Evolutionary conservation across 2,888 invertebrate species (phyloP).

Genomic region (Pseudeuparius sepicola): DNA sequence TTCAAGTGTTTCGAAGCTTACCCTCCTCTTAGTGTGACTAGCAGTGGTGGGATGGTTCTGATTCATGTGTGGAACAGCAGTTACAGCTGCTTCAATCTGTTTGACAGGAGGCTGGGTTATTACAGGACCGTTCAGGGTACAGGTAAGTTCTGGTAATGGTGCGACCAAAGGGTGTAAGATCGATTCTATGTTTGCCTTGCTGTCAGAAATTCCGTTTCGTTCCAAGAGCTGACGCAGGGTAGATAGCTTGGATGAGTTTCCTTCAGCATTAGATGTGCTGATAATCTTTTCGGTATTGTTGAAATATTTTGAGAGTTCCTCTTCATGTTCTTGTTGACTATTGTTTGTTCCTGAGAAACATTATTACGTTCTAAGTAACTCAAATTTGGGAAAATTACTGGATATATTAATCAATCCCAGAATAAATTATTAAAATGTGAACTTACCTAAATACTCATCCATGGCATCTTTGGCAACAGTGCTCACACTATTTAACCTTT

Average conservation of each 20-base stretch:
- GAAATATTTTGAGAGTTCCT: slow-evolving; percentile 76
- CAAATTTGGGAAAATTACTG: too few relatives aligned
- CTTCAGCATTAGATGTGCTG: slow-evolving; percentile 24
- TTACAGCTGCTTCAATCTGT: slow-evolving; percentile 14
- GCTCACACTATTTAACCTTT: slow-evolving; percentile 63
- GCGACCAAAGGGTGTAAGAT: slow-evolving; percentile 5
- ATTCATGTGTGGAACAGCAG: slow-evolving; percentile 16
- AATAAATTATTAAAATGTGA: too few relatives aligned
- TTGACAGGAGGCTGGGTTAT: slow-evolving; percentile 14
- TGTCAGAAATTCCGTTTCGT: slow-evolving; percentile 30
- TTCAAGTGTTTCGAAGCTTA: slow-evolving; percentile 47
- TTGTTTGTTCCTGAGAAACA: slow-evolving; percentile 49
- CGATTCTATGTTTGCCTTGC: slow-evolving; percentile 20
- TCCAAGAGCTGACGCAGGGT: slow-evolving; percentile 62
- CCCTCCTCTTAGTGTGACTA: slow-evolving; percentile 37
- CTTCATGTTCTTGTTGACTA: slow-evolving; percentile 75
- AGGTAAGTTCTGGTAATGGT: slow-evolving; percentile 8
- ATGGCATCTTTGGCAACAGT: slow-evolving; percentile 72
- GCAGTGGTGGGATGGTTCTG: slow-evolving; percentile 15
- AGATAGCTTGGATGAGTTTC: slow-evolving; percentile 50
- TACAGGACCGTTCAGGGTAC: slow-evolving; percentile 11
- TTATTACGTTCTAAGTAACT: too few relatives aligned
- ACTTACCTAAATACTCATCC: slow-evolving; percentile 63
- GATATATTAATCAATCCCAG: too few relatives aligned
- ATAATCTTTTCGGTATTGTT: slow-evolving; percentile 36